Evolutionary conservation across 1,140 invertebrate genomes (phyloP), one percentile per base, ranked within the genome.

Genomic region (Akabosia matsudoensis): DNA sequence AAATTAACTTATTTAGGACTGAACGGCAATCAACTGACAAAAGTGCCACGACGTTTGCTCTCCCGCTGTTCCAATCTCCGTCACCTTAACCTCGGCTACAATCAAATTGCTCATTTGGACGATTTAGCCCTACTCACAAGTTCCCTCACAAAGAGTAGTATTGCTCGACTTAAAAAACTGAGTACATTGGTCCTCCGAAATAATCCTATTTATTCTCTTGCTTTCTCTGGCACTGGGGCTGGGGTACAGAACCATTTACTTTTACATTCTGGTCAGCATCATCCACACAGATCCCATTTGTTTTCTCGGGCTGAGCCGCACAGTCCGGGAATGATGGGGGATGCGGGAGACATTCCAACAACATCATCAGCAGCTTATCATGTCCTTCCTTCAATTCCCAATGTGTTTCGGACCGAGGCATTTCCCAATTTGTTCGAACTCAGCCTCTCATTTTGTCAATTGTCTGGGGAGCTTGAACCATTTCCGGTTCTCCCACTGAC

Each of bases 391-490:
- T 61, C 52, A n/a, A 45, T 72, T 45, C 73, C 75, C 26, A 81
- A 80, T 70, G 77, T 80, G 16, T 80, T 82, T 64, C 37, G 74
- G 30, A 64, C 33, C 26, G 79, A 80, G 73, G 74, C 78, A n/a
- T 78, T 81, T 37, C 88, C 88, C 56, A 88, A 90, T 79, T 86
- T 96, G 72, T 90, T 91, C 82, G 94, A 96, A 84, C 88, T 97
- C 31, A 94, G 92, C 84, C 85, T 97, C 51, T 94, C 92, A 76
- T 96, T 95, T 84, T 96, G 96, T 84, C 91, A 92, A 81, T 87
- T 97, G 37, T 88, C 89, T 75, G 90, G 92, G 37, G 91, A 93
- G 82, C 88, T 90, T 13, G 87, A 92, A 75, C 90, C 92, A 7
- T 94, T 96, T 82, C 82, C 88, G 24, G 91, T 90, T 33, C 86